Percentiles rank a stretch among this genome's conserved stretches.
These are phyloP conservation scores for Yasuhikotakia modesta DNA, from an alignment of 2,797 vertebrate genomes.

Conservation along the genomic window DNA sequence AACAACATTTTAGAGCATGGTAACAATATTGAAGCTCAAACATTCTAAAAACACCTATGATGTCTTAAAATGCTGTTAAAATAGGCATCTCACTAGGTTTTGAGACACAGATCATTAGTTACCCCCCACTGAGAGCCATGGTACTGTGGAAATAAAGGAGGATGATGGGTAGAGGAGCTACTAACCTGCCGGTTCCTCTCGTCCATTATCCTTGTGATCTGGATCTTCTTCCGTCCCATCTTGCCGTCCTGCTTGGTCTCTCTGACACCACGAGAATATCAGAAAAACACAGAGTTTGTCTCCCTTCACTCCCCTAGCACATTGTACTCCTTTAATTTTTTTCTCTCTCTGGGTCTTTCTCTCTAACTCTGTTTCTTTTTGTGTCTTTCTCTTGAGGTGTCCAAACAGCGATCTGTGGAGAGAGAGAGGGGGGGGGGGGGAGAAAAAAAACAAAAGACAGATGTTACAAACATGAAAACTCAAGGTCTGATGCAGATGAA, in stretches of 20 bases:
- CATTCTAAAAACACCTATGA: background rate
- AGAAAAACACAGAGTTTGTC: constrained; percentile 80
- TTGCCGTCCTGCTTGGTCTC: constrained; percentile 78
- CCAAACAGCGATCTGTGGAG: constrained; percentile 68
- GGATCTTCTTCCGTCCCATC: constrained; percentile 99
- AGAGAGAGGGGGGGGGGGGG: constrained; percentile 36
- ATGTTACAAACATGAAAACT: constrained; percentile 49
- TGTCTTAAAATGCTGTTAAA: background rate
- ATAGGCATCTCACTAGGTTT: background rate
- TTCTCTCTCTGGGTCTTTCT: constrained; percentile 58
- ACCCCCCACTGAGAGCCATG: background rate
- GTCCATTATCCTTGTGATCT: constrained; percentile 99
- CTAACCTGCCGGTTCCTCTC: constrained; percentile 98
- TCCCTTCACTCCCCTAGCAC: constrained; percentile 86
- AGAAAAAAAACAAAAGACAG: constrained; percentile 19
- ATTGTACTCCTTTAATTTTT: constrained; percentile 82
- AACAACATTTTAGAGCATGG: background rate
- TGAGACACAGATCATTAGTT: background rate
- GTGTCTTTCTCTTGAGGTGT: constrained; percentile 51
- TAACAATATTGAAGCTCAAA: background rate
- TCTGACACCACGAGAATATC: constrained; percentile 85
- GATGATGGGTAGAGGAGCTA: constrained; percentile 26
- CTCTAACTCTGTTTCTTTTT: constrained; percentile 58
- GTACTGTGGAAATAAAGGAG: background rate
- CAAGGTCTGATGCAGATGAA: constrained; percentile 69